Evolutionary conservation across 1,140 invertebrate species (phyloP).

Genomic region (Heliothis virescens): DNA sequence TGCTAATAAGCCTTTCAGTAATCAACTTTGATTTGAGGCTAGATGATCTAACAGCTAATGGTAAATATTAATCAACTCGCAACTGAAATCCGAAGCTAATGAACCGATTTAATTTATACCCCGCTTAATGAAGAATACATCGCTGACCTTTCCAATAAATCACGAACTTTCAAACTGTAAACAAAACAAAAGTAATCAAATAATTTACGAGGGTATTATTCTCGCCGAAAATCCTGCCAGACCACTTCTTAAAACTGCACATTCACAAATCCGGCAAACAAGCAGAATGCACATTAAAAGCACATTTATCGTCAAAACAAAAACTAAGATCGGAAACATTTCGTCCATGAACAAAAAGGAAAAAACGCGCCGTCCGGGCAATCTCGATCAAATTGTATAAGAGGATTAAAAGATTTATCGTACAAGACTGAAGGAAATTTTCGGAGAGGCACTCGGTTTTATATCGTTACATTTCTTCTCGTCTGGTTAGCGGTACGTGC

Average conservation of each 20-base stretch:
- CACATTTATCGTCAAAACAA: slow-evolving; percentile 51
- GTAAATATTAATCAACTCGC: background rate
- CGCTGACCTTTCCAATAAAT: slow-evolving; percentile 20
- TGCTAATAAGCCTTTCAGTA: background rate
- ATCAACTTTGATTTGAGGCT: background rate
- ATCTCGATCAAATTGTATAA: slow-evolving; percentile 84
- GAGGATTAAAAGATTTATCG: slow-evolving; percentile 84
- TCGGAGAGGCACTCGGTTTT: slow-evolving; percentile 76
- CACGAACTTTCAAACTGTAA: slow-evolving; percentile 17
- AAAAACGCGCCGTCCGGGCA: slow-evolving; percentile 55
- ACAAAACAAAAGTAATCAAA: slow-evolving; percentile 32
- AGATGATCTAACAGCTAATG: background rate
- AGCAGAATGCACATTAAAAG: slow-evolving; percentile 48
- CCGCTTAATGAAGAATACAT: slow-evolving; percentile 10
- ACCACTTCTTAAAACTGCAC: slow-evolving; percentile 44
- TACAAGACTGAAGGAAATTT: slow-evolving; percentile 83
- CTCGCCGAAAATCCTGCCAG: slow-evolving; percentile 29
- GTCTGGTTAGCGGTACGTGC: slow-evolving; percentile 70
- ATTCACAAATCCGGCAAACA: slow-evolving; percentile 41
- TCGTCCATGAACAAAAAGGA: slow-evolving; percentile 39
- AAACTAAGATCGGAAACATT: slow-evolving; percentile 59
- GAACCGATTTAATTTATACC: slow-evolving; percentile 6
- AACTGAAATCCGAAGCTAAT: background rate
- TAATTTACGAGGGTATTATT: slow-evolving; percentile 34
- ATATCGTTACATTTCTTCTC: slow-evolving; percentile 75